phyloP scores from a whole-genome alignment of 2,797 vertebrate genomes.

The Pipistrellus kuhlii region DNA sequence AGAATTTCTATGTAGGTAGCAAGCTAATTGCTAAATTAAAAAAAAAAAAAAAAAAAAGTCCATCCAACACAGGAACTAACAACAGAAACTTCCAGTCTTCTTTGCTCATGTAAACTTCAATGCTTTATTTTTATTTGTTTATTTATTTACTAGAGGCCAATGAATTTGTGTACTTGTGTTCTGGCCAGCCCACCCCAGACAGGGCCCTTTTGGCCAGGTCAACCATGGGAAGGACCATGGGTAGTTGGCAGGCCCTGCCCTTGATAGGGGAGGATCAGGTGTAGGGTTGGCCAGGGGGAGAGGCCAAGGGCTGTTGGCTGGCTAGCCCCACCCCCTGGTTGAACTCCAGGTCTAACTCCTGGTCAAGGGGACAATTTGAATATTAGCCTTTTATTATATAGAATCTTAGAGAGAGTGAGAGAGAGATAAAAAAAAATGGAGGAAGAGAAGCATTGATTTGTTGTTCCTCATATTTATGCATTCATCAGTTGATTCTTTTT shows the following conservation, averaged over 20 bases:
- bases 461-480: neutral
- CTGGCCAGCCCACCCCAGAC: no score
- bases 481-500: neutral
- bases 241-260: no score
- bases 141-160: neutral
- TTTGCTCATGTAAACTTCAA: neutral
- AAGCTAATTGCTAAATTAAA: neutral
- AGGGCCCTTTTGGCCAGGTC: no score
- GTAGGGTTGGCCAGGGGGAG: no score
- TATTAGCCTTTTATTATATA: no score
- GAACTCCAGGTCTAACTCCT: no score
- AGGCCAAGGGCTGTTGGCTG: no score
- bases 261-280: no score
- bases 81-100: fast-evolving
- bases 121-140: neutral
- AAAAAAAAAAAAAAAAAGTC: neutral
- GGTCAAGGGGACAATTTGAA: no score
- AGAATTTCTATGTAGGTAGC: neutral
- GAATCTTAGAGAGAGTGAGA: neutral
- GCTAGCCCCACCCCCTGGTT: no score
- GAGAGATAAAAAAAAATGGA: neutral
- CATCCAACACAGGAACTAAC: neutral
- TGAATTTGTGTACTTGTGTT: no score
- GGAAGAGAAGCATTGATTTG: neutral
- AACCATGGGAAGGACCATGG: no score